Base-by-base conservation (phyloP, 2,888 invertebrate species). In the Drepanosiphum platanoidis region DNA sequence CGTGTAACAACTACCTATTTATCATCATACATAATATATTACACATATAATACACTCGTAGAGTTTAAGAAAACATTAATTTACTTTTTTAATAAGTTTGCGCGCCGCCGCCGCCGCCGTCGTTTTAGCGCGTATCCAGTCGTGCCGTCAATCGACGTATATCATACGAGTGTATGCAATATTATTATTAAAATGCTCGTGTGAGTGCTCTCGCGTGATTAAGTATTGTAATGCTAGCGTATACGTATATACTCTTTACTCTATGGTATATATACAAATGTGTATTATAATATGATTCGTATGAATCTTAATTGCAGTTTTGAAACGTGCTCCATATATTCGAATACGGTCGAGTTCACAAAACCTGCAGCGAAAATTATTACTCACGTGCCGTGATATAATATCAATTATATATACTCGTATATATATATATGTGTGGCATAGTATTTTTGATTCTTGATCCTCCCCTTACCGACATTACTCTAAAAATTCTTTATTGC, bases 81-180 rank as follows among this genome's bases (percentile, higher is more conserved):
- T 64, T 64, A 30, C 61, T 27, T 36, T 75, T 30, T 75, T 1
- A 15, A 36, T 74, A 74, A 74, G 32, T 74, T 74, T 32, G 30
- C 46, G 46, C 22, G 46, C 39, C n/a, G n/a, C 70, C 70, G 70
- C 36, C 27, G 22, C 42, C 46, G 46, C 71, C 22, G 34, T 34
- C 52, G 11, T n/a, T n/a, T n/a, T n/a, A 13, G 32, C 3, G 58
- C 36, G 27, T 30, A 30, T 39, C 11, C 39, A n/a, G 27, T 61
- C 77, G 15, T 61, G 39, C 36, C 61, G 39, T 39, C 61, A 39
- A 30, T 64, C 30, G 27, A 64, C 30, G 52, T 52, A 27, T 5
- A n/a, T 11, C 27, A 7, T 7, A 61, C 18, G 9, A 61, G n/a
- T 27, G 3, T n/a, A n/a, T n/a, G n/a, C n/a, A 52, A 3, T 52